Evolutionary conservation across 2,113 vertebrate species (phyloP).

Genomic region (Himantopus leucocephalus): DNA sequence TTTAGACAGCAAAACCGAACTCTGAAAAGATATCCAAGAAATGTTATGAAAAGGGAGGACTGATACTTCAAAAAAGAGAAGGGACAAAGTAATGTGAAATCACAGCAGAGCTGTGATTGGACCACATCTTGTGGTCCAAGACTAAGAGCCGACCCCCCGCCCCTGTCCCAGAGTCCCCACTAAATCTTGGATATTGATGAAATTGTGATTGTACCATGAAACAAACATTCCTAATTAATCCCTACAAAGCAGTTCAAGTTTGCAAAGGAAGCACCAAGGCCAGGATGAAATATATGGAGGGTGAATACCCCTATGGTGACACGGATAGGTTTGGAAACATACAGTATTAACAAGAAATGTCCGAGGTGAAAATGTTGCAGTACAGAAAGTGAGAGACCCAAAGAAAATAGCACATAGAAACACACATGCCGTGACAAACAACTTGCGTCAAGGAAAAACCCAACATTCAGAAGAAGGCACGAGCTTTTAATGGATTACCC

Average conservation of each 20-base stretch:
- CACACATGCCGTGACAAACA: neutral
- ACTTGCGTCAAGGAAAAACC: neutral
- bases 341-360: rapidly evolving
- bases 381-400: neutral
- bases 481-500: neutral
- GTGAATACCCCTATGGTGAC: rapidly evolving
- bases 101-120: neutral
- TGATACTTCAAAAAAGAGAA: neutral
- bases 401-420: neutral
- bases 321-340: neutral
- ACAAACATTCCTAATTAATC: neutral
- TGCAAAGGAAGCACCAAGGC: neutral
- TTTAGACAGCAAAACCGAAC: neutral
- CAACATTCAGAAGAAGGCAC: neutral
- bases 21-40: neutral
- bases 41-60: neutral
- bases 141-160: neutral
- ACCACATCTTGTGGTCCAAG: neutral
- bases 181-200: neutral
- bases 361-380: neutral
- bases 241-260: neutral
- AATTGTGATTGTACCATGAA: rapidly evolving
- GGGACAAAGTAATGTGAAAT: neutral
- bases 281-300: neutral
- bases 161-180: rapidly evolving